A percentile compares a stretch with the other conserved stretches of the same genome.
Evolutionary conservation across 2,113 vertebrate genomes (phyloP).

Genomic region (Phoenicopterus ruber): DNA sequence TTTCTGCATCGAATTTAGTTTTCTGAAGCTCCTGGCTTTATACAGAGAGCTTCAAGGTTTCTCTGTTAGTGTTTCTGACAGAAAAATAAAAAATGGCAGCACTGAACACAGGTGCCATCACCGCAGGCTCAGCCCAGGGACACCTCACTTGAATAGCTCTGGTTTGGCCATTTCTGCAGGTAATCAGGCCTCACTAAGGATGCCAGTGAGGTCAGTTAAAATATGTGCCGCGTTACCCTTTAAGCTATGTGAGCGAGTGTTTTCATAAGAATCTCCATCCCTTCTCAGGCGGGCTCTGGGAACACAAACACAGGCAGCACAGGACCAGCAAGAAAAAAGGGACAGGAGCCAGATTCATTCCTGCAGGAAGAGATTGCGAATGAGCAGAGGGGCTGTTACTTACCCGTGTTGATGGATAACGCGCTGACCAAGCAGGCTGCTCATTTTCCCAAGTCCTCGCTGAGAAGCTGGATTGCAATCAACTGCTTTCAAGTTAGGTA

Average conservation of each 20-base stretch:
- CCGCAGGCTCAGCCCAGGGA: background rate
- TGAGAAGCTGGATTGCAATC: background rate
- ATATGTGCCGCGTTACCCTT: background rate
- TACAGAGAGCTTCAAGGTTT: background rate
- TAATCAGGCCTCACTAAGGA: background rate
- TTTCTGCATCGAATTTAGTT: background rate
- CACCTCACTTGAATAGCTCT: background rate
- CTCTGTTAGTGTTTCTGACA: background rate
- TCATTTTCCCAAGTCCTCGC: background rate
- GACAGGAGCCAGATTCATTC: background rate
- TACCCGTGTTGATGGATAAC: background rate
- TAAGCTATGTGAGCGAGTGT: rapidly evolving
- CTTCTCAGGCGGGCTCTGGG: background rate
- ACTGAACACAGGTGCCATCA: background rate
- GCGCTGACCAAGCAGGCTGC: background rate
- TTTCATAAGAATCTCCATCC: background rate
- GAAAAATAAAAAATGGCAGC: background rate
- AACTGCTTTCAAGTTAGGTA: background rate
- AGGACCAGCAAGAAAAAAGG: background rate
- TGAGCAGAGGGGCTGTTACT: background rate
- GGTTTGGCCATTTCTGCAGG: background rate
- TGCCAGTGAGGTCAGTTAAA: background rate
- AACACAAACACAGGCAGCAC: background rate
- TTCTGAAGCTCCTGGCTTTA: background rate
- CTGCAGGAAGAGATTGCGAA: background rate